Evolutionary conservation across 2,888 invertebrate genomes (phyloP).

Genomic region (Platerodrilus igneus): DNA sequence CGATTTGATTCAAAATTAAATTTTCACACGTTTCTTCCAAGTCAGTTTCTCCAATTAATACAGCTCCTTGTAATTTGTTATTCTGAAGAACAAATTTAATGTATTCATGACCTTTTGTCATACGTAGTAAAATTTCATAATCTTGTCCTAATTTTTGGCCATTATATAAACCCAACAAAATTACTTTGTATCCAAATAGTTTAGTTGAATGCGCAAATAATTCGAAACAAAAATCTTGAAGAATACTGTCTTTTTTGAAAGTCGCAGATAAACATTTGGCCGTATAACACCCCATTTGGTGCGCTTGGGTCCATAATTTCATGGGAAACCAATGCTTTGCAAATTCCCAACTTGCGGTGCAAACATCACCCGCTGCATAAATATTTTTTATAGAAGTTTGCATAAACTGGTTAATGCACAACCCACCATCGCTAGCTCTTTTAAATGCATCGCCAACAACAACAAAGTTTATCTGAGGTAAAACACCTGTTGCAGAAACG

Average conservation of each 20-base stretch:
- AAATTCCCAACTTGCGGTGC: constrained; percentile 72
- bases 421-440: constrained; percentile 70
- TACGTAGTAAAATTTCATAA: constrained; percentile 81
- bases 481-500: constrained; percentile 93
- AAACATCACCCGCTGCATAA: constrained; percentile 95
- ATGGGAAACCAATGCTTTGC: constrained; percentile 89
- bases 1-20: constrained; percentile 89
- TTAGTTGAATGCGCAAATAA: constrained; percentile 94
- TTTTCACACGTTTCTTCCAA: constrained; percentile 98
- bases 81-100: constrained; percentile 84
- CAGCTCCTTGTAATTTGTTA: constrained; percentile 85
- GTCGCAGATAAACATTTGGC: constrained; percentile 80
- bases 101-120: constrained; percentile 75
- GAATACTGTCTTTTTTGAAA: constrained; percentile 57
- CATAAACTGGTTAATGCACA: constrained; percentile 81
- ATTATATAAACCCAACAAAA: constrained; percentile 88
- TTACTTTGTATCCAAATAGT: constrained; percentile 90
- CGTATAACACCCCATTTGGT: constrained; percentile 95
- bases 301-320: constrained; percentile 96
- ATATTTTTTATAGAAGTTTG: constrained; percentile 71
- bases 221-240: constrained; percentile 96
- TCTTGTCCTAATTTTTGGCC: constrained; percentile 77
- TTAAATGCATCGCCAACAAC: constrained; percentile 51
- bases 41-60: constrained; percentile 94
- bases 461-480: constrained; percentile 59